A percentile compares a stretch with the other conserved stretches of the same genome.
These are phyloP conservation scores for Wasmannia auropunctata DNA, from an alignment of 1,140 invertebrate species.

Conservation along the genomic window DNA sequence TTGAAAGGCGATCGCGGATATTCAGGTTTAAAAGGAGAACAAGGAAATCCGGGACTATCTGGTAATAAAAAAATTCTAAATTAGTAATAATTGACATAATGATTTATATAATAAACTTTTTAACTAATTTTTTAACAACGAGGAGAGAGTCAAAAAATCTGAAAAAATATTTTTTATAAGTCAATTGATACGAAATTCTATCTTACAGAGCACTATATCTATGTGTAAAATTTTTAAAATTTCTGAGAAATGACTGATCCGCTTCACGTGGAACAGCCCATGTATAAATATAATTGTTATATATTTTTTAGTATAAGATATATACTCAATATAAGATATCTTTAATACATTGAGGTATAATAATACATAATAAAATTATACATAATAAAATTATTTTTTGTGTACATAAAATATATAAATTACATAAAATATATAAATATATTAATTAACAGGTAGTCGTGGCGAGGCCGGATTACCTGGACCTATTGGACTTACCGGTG, in stretches of 20 bases:
- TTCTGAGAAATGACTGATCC: too few relatives aligned
- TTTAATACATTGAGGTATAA: background rate
- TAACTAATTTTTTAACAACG: too few relatives aligned
- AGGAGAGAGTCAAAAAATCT: too few relatives aligned
- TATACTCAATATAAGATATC: too few relatives aligned
- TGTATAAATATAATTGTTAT: background rate
- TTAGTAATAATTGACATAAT: background rate
- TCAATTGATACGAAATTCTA: too few relatives aligned
- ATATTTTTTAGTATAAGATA: background rate
- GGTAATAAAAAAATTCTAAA: conserved; percentile 80
- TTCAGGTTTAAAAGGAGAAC: conserved; percentile 89
- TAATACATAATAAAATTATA: background rate
- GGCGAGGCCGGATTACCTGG: conserved; percentile 89
- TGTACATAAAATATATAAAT: background rate
- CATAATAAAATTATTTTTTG: background rate
- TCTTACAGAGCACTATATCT: too few relatives aligned
- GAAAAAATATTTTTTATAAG: background rate
- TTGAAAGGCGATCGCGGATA: conserved; percentile 91
- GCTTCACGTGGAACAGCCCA: too few relatives aligned
- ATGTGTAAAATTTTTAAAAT: too few relatives aligned
- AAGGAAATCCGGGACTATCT: conserved; percentile 89
- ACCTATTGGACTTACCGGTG: conserved; percentile 87
- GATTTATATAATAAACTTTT: background rate
- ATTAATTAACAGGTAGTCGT: conserved; percentile 81
- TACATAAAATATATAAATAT: background rate